Evolutionary conservation across 2,888 invertebrate species (phyloP).

Genomic region (Xylophagus ater): DNA sequence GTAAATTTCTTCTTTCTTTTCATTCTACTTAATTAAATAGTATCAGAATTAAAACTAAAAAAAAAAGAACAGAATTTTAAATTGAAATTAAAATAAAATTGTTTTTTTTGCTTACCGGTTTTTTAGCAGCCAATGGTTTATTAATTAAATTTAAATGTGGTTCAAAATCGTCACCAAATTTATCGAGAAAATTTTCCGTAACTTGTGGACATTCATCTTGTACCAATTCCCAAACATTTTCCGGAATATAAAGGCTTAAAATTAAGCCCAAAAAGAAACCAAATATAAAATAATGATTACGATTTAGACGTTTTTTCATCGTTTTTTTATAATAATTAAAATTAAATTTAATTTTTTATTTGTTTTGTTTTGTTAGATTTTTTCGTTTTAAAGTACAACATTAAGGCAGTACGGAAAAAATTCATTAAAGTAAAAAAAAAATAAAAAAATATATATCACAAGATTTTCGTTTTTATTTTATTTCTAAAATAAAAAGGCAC

Average conservation of each 20-base stretch:
- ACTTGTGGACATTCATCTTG: conserved; percentile 38
- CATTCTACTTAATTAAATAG: too few relatives aligned
- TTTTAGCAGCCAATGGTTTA: conserved; percentile 39
- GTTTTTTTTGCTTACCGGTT: conserved; percentile 29
- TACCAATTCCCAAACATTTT: conserved; percentile 35
- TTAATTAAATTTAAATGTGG: conserved; percentile 39
- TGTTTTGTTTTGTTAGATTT: too few relatives aligned
- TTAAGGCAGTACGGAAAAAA: too few relatives aligned
- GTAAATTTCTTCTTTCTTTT: too few relatives aligned
- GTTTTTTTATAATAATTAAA: conserved; percentile 1
- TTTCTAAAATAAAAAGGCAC: too few relatives aligned
- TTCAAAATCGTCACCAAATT: conserved; percentile 39
- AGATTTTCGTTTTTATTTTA: too few relatives aligned
- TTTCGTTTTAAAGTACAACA: too few relatives aligned
- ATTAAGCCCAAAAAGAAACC: conserved; percentile 34
- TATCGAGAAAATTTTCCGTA: conserved; percentile 35
- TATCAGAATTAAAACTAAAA: too few relatives aligned
- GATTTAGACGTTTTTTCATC: conserved; percentile 36
- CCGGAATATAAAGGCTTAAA: conserved; percentile 35
- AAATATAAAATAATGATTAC: conserved; percentile 36
- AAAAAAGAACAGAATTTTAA: too few relatives aligned
- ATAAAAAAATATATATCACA: too few relatives aligned
- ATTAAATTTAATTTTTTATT: too few relatives aligned
- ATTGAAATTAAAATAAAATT: conserved; percentile 1
- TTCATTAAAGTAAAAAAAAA: too few relatives aligned